Evolutionary conservation across 2,797 vertebrate species (phyloP).

Genomic region (Euthynnus affinis): DNA sequence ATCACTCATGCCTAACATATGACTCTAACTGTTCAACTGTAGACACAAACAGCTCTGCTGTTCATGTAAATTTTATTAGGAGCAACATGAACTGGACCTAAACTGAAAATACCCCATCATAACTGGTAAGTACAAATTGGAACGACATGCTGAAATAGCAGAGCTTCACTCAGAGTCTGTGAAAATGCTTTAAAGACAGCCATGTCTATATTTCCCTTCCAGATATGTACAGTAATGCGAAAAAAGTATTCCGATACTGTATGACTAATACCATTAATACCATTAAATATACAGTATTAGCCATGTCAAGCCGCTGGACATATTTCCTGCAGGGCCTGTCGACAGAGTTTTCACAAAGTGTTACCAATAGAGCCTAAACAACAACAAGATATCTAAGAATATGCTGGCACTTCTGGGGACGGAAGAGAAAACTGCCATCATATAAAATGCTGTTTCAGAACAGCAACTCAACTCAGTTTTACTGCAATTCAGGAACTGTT

Average conservation of each 20-base stretch:
- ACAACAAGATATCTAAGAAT: slow-evolving; percentile 12
- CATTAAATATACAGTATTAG: slow-evolving; percentile 19
- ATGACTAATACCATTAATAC: slow-evolving; percentile 7
- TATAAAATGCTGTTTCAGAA: slow-evolving; percentile 42
- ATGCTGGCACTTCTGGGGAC: slow-evolving; percentile 25
- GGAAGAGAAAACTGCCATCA: slow-evolving; percentile 22
- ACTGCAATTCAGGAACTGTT: too few species aligned
- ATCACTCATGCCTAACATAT: slow-evolving; percentile 40
- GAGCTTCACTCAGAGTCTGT: not conserved
- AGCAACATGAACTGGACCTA: slow-evolving; percentile 33
- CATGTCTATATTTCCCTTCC: not conserved
- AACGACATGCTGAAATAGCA: slow-evolving; percentile 7
- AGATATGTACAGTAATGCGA: slow-evolving; percentile 4
- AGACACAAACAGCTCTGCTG: slow-evolving; percentile 31
- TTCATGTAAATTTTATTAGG: slow-evolving; percentile 34
- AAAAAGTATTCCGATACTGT: slow-evolving; percentile 2
- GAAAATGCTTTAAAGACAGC: not conserved
- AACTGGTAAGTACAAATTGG: slow-evolving; percentile 7
- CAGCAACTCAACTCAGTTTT: not conserved
- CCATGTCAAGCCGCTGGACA: slow-evolving; percentile 24
- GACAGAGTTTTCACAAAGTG: not conserved
- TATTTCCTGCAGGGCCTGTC: slow-evolving; percentile 16
- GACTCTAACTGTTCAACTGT: slow-evolving; percentile 17
- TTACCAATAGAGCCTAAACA: slow-evolving; percentile 23
- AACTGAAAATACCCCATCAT: slow-evolving; percentile 14